Evolutionary conservation across 2,797 vertebrate genomes (phyloP).

Genomic region (Adelosebastes latens): DNA sequence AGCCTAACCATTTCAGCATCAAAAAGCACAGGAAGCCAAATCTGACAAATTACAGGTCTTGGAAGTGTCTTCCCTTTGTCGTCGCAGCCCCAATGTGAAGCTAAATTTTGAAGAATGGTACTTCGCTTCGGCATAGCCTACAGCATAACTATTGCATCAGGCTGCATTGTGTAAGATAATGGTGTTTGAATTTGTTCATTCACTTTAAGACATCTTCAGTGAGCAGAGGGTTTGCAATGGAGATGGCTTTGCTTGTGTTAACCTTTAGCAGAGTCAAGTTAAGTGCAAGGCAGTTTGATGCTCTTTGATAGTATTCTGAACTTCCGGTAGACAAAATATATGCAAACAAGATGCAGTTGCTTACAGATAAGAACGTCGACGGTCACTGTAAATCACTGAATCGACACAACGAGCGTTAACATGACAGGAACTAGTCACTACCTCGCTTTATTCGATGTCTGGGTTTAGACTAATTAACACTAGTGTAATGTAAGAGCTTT

Average conservation of each 20-base stretch:
- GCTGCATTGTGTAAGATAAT: no score
- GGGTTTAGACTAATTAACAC: constrained; percentile 13
- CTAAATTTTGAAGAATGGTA: neutral
- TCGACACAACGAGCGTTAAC: neutral
- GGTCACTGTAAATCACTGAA: neutral
- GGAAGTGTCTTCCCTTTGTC: no score
- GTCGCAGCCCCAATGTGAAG: neutral
- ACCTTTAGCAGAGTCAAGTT: no score
- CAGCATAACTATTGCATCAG: neutral
- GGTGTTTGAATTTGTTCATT: no score
- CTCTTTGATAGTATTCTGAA: neutral
- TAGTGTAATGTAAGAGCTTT: constrained; percentile 16
- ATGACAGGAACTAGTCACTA: neutral
- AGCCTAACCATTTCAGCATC: no score
- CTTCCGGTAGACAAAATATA: neutral
- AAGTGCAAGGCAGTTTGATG: neutral
- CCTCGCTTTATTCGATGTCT: neutral
- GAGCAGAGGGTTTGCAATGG: neutral
- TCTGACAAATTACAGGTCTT: no score
- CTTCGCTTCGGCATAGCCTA: neutral
- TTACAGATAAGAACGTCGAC: neutral
- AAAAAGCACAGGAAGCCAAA: no score
- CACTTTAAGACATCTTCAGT: neutral
- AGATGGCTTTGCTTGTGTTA: neutral
- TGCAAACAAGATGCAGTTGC: neutral